These are phyloP conservation scores for Homarus americanus DNA, from an alignment of 1,140 invertebrate genomes.

Conservation along the genomic window DNA sequence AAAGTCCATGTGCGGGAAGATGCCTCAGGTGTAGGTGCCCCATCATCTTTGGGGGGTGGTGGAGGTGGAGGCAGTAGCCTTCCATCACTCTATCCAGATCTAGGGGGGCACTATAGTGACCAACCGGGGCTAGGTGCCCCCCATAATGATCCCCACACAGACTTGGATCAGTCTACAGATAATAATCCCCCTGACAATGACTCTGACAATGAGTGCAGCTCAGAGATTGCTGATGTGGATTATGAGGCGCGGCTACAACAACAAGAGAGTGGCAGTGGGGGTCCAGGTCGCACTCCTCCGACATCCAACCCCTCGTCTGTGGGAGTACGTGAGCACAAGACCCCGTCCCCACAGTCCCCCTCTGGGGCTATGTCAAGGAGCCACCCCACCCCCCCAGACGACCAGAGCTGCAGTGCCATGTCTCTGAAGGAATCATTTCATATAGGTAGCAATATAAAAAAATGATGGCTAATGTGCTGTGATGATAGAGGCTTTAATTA, in stretches of 20 bases:
- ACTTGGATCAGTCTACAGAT: slow-evolving; percentile 65
- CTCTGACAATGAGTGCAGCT: slow-evolving; percentile 74
- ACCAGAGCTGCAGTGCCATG: slow-evolving; percentile 72
- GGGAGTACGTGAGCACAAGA: slow-evolving; percentile 67
- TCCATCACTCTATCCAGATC: slow-evolving; percentile 63
- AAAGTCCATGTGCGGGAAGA: slow-evolving; percentile 74
- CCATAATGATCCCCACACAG: slow-evolving; percentile 67
- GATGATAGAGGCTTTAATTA: slow-evolving; percentile 74
- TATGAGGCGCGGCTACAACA: slow-evolving; percentile 49
- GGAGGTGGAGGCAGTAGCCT: slow-evolving; percentile 66
- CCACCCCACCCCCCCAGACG: slow-evolving; percentile 58
- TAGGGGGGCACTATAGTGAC: slow-evolving; percentile 63
- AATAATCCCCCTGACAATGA: slow-evolving; percentile 69
- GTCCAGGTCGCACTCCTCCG: slow-evolving; percentile 59
- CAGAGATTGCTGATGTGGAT: slow-evolving; percentile 70
- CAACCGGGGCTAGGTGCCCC: slow-evolving; percentile 53
- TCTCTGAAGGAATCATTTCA: slow-evolving; percentile 73
- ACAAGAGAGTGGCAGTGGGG: slow-evolving; percentile 53
- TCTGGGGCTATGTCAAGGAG: slow-evolving; percentile 47
- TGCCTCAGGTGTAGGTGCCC: slow-evolving; percentile 63
- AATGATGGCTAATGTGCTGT: slow-evolving; percentile 74
- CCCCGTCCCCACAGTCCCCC: slow-evolving; percentile 69
- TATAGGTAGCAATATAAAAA: slow-evolving; percentile 74
- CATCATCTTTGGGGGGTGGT: slow-evolving; percentile 66
- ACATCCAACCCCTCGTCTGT: slow-evolving; percentile 60